Conservation (phyloP, 1,140 invertebrate genomes). For the Penaeus vannamei region DNA sequence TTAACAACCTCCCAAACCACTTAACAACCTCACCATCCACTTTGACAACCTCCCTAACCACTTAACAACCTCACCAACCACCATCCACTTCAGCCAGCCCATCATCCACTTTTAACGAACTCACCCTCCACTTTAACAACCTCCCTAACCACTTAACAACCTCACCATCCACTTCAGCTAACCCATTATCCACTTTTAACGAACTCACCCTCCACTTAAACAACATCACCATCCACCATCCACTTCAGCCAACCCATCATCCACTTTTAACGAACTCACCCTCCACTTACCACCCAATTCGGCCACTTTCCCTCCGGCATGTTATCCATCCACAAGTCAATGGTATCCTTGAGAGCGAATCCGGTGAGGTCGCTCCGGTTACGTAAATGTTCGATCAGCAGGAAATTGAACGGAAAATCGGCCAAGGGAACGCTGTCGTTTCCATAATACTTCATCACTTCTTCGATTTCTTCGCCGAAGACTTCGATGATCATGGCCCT, state of each 20-base stretch:
- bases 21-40: no score
- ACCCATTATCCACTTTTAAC: no score
- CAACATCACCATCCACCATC: neutral
- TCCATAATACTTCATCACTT: constrained; percentile 69
- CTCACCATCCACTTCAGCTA: no score
- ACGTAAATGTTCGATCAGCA: constrained; percentile 45
- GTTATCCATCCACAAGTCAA: constrained; percentile 45
- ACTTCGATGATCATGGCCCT: constrained; percentile 71
- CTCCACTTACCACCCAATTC: constrained; percentile 73
- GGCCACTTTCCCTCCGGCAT: constrained; percentile 55
- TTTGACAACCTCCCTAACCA: no score
- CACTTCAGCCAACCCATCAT: neutral
- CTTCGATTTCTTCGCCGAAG: constrained; percentile 60
- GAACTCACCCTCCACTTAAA: no score
- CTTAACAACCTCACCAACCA: no score
- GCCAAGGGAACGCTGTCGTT: constrained; percentile 67
- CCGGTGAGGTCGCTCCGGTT: constrained; percentile 37
- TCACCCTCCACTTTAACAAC: no score
- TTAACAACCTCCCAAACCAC: no score
- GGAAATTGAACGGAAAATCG: constrained; percentile 69
- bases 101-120: no score
- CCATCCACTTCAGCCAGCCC: no score
- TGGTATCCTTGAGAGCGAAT: constrained; percentile 25
- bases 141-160: no score
- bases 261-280: neutral